Base-by-base conservation (phyloP, 2,888 invertebrate species). In the Watsonalla binaria region DNA sequence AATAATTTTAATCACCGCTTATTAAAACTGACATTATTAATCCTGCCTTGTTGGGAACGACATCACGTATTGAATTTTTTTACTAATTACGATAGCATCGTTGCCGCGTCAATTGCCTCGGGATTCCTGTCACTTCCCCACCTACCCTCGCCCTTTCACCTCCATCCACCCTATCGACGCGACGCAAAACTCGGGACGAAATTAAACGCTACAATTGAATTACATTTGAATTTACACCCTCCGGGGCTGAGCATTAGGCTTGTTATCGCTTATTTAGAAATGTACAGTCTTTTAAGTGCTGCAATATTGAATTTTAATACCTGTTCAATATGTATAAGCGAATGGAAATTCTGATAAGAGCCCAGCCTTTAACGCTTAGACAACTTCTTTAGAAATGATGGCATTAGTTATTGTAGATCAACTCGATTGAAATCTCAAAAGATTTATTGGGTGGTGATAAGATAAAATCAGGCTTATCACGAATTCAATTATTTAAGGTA, bases 191-290 rank as follows among this genome's bases (percentile, higher is more conserved):
- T 70, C 73, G 70, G 62, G 60, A 65, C 71, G 66, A 83, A 82
- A 87, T 88, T 86, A 80, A 86, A 86, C 71, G 78, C 63, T 69
- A 62, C 74, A 80, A 82, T 84, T 78, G 68, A 80, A 82, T 84
- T 78, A 78, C 70, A 76, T 66, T 70, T 66, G 66, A 86, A 82
- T 83, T 68, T 80, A 71, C 65, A 78, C 81, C 74, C 65, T 81
- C 62, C 51, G 58, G 58, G 57, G 61, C 61, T 63, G 53, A 51
- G 63, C 63, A 81, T 80, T 79, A 65, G 75, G 80, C 65, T 65
- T 57, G 62, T 76, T 80, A 70, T 79, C 56, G 68, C 68, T 72
- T 78, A 74, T 54, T 53, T 46, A 51, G 58, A 56, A 57, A 54
- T 52, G 51, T 34, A 46, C 52, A 57, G 54, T 56, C 59, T 68